Base-by-base conservation (phyloP, 2,113 vertebrate genomes). In the Strix aluco region DNA sequence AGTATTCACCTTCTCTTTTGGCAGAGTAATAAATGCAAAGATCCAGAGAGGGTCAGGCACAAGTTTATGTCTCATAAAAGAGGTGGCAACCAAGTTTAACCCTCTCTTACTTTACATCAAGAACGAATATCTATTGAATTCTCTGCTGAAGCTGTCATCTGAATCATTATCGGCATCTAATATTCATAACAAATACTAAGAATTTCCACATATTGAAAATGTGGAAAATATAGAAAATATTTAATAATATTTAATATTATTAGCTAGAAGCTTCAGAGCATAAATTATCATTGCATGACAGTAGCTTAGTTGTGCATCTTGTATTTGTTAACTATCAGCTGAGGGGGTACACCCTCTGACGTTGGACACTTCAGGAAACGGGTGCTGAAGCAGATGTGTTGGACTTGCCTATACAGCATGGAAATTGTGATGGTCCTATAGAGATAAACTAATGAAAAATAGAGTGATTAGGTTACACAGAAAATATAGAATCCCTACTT, bases 371-470 rank as follows among this genome's bases (percentile, higher is more conserved):
- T 18, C 58, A 49, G 57, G 42, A 57, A 15, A 32, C 0, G 3
- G 38, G 61, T 1, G 4, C 40, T 55, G 49, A 54, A 52, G 52
- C 62, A 25, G 54, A 38, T 6, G 51, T 0, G 0, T 5, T 22
- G 47, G 36, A 4, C 66, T 86, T 54, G 49, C 52, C 63, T 11
- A 3, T 10, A 13, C 10, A 9, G 58, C 23, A 20, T 18, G 58
- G 78, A 42, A 77, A 84, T 34, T 19, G 27, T n/a, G 90, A 27
- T 22, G 77, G 34, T 23, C 46, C 49, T 54, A 2, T 27, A 12
- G 62, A 62, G 66, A 66, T 7, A 55, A 83, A n/a, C 25, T 22
- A 7, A 4, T n/a, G 40, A 55, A 75, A 80, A 80, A 25, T 1
- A 11, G 29, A 46, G 19, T 36, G 52, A 74, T 59, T 49, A 26